Evolutionary conservation across 2,888 invertebrate species (phyloP), one percentile per base, ranked within the genome.

Genomic region (Noctua janthe): DNA sequence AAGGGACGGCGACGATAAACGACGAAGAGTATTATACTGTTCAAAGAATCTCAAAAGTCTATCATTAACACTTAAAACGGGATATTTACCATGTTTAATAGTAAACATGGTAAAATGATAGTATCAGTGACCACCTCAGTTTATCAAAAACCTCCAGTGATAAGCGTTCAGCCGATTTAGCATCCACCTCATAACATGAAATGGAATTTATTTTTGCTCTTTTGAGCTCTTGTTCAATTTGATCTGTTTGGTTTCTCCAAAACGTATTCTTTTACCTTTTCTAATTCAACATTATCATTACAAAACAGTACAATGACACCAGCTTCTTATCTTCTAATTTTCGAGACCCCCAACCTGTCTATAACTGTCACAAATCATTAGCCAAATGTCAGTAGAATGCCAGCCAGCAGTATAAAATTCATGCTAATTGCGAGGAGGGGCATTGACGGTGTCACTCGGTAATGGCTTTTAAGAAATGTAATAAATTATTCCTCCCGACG

Each of bases 381-480:
- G 78, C 82, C 77, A 78, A 84, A 84, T 76, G 79, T 86, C 76
- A 81, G 71, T 59, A 59, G 49, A 78, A 71, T 71, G 74, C 69
- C 70, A 81, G 78, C 35, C 74, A 87, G 74, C 78, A 74, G 89
- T 91, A 92, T 94, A 91, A 93, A 94, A 94, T 94, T 94, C 94
- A 95, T 95, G 96, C 95, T 96, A 96, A 96, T 97, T 96, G 96
- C 91, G 90, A 74, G 92, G 94, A 91, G 94, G 94, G 91, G 93
- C 95, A 95, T 95, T 94, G 96, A 94, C 94, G 94, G 93, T 95
- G 96, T 95, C 95, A 96, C 94, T 92, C 92, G 87, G 95, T 96
- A 97, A 97, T 97, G 95, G 97, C 96, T 97, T 97, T 97, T 96
- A 96, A 97, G 97, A 97, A 97, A 96, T 93, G 96, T 94, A 94